Evolutionary conservation across 2,888 invertebrate species (phyloP).

Genomic region (Acanthacorydalis orientalis): DNA sequence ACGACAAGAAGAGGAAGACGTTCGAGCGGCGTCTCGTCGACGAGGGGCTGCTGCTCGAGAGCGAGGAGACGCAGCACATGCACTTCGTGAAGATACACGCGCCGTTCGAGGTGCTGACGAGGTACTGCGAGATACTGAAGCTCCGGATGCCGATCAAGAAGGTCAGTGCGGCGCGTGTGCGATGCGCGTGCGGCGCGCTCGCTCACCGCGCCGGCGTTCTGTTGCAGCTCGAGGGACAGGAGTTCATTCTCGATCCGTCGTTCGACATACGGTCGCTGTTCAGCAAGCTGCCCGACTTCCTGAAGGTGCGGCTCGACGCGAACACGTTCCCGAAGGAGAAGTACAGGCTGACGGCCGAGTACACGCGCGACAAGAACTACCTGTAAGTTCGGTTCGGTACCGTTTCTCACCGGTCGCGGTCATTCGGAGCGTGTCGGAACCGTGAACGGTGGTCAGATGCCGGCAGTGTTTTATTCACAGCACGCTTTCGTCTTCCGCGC

Average conservation of each 20-base stretch:
- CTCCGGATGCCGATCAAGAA: conserved; percentile 60
- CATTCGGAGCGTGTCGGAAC: too few relatives aligned
- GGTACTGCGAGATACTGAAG: conserved; percentile 62
- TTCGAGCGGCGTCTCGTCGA: conserved; percentile 43
- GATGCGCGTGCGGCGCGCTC: not conserved
- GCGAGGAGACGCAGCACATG: conserved; percentile 41
- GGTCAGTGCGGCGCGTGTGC: conserved; percentile 23
- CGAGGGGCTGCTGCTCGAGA: conserved; percentile 42
- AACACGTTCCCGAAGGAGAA: conserved; percentile 41
- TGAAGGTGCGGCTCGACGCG: conserved; percentile 35
- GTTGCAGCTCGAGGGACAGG: too few relatives aligned
- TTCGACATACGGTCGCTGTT: conserved; percentile 13
- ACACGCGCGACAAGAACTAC: conserved; percentile 51
- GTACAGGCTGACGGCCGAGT: conserved; percentile 49
- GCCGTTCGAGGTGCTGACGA: conserved; percentile 47
- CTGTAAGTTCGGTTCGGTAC: too few relatives aligned
- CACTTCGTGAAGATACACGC: conserved; percentile 60
- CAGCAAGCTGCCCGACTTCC: conserved; percentile 21
- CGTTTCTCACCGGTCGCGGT: too few relatives aligned
- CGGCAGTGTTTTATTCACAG: too few relatives aligned
- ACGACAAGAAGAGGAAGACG: conserved; percentile 28
- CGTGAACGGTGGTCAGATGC: too few relatives aligned
- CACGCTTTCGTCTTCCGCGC: too few relatives aligned
- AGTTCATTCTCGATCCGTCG: conserved; percentile 14
- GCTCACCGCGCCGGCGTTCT: not conserved